Base-by-base conservation (phyloP, 2,113 vertebrate species). In the Hydrochoerus hydrochaeris region DNA sequence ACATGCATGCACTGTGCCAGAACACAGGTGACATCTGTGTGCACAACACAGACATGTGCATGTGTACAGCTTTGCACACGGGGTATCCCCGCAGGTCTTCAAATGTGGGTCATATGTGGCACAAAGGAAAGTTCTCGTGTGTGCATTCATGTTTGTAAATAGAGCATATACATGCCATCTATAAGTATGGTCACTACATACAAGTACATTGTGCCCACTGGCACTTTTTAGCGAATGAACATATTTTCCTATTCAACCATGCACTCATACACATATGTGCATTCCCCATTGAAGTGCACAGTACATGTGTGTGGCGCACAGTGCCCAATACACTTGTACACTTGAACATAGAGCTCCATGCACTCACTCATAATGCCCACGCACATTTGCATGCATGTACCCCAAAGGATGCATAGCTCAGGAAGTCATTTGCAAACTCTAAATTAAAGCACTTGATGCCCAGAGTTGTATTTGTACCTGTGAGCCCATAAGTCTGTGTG, bases 31-130 rank as follows among this genome's bases (percentile, higher is more conserved):
- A 38, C 69, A 17, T 30, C 41, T 28, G 58, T 14, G 65, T 16
- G 38, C 32, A 12, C 4, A 46, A 24, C 0, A 1, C 54, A 13
- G 32, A 20, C 0, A 0, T 30, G 4, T 30, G 46, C 41, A 5
- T 0, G 0, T 19, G 1, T 32, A 11, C 57, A 3, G 30, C 67
- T n/a, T n/a, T 1, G 57, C 12, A 81, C 38, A 24, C 38, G 7
- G 84, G n/a, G 9, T 24, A 26, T 7, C 85, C 81, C 44, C 41
- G 60, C 75, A 38, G 88, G 5, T 49, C 67, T 94, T 85, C 78
- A 58, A 12, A 16, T 4, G 54, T 28, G 63, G 63, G 35, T 7
- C 91, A 30, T 26, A 26, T 9, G 30, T 38, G 6, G 1, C 26
- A 44, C 14, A 3, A 10, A 67, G 41, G 38, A 38, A 30, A 71